These are phyloP conservation scores for Himalopsyche anomala DNA, from an alignment of 2,888 invertebrate species.

Conservation along the genomic window DNA sequence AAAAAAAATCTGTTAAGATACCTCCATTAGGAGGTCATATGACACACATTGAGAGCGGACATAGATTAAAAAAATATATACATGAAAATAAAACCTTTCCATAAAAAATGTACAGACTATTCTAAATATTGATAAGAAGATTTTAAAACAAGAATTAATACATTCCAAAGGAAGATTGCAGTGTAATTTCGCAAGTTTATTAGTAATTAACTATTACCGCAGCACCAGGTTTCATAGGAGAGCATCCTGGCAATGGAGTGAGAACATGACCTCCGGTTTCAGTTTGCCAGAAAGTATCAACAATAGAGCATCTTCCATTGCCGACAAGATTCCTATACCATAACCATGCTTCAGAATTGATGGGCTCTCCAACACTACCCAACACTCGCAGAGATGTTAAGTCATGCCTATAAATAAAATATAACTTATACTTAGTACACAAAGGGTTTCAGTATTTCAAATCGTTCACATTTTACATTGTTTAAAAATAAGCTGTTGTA, in stretches of 20 bases:
- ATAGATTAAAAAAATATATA: no score
- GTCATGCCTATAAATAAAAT: conserved; percentile 77
- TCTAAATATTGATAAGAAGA: no score
- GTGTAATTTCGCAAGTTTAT: neutral
- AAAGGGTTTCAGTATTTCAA: neutral
- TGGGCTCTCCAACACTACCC: conserved; percentile 99
- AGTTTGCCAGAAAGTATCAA: conserved; percentile 99
- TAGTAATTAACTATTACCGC: conserved; percentile 81
- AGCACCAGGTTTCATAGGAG: conserved; percentile 98
- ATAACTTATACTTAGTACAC: neutral
- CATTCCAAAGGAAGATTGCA: neutral
- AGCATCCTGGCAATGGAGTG: conserved; percentile 96
- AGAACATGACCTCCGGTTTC: conserved; percentile 99
- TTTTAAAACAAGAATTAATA: neutral
- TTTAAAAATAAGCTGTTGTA: neutral
- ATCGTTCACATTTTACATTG: neutral
- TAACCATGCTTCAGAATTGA: conserved; percentile 98
- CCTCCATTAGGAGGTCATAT: no score
- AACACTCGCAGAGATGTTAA: conserved; percentile 84
- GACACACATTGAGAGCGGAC: no score
- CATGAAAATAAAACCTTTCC: no score
- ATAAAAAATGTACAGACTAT: no score
- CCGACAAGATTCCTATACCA: conserved; percentile 95
- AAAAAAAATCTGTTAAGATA: no score
- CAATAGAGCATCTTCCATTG: conserved; percentile 90